phyloP scores from a whole-genome alignment of 2,113 vertebrate genomes.

The Bubo blakistoni region DNA sequence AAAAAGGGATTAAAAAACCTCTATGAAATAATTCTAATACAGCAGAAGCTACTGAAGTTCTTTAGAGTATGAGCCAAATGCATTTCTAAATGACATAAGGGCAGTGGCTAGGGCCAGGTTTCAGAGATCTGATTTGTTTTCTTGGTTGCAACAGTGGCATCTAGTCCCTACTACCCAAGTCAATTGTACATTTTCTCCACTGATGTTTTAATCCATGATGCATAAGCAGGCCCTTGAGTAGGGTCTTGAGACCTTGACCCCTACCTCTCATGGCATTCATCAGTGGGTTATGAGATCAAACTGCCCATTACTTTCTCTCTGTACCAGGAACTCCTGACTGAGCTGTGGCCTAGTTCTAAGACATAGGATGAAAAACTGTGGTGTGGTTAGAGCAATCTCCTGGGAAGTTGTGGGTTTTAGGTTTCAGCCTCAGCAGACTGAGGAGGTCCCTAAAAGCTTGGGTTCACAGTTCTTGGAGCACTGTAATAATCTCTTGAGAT shows the following conservation, averaged over 20 bases:
- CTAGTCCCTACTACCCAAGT: neutral
- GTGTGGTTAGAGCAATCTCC: neutral
- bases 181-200: neutral
- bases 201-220: neutral
- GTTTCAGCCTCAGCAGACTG: neutral
- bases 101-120: neutral
- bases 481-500: neutral
- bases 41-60: neutral
- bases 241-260: neutral
- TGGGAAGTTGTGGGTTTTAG: neutral
- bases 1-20: constrained; percentile 37
- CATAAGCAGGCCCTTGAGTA: neutral
- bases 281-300: neutral
- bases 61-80: neutral
- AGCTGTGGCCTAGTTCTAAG: neutral
- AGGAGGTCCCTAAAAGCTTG: neutral
- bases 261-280: neutral
- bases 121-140: neutral
- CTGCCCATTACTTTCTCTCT: neutral
- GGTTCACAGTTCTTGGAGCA: neutral
- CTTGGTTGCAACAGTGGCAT: neutral
- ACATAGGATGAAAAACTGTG: neutral
- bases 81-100: neutral
- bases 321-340: neutral
- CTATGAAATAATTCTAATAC: neutral